Conservation (phyloP, 2,113 vertebrate species). For the Chroicocephalus ridibundus region DNA sequence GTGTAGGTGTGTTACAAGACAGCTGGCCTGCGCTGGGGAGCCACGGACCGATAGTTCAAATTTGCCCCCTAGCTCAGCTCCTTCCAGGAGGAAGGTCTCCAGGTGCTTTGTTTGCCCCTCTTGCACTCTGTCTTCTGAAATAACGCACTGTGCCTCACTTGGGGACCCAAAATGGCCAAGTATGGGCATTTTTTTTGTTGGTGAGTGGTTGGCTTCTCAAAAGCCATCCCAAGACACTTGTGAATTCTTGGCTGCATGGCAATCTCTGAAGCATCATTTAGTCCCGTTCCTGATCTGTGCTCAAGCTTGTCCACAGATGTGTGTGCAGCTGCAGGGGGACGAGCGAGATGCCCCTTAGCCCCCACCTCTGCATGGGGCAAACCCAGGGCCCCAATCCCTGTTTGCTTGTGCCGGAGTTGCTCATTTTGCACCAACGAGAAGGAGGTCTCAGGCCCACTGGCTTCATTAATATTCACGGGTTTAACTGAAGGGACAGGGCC, state of each 20-base stretch:
- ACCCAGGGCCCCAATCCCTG: not conserved
- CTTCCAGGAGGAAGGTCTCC: not conserved
- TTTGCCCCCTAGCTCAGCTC: not conserved
- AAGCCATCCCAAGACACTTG: not conserved
- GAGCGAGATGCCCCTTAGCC: not conserved
- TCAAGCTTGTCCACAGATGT: not conserved
- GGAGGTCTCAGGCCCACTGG: not conserved
- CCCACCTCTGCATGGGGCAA: not conserved
- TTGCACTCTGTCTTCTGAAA: not conserved
- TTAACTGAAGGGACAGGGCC: not conserved
- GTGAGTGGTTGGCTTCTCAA: not conserved
- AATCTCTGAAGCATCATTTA: not conserved
- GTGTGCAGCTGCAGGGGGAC: not conserved
- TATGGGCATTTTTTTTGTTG: not conserved
- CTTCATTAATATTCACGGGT: not conserved
- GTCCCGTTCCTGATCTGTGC: not conserved
- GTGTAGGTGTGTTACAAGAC: not conserved
- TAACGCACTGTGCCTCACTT: accelerated
- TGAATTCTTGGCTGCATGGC: not conserved
- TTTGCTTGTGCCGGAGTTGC: not conserved
- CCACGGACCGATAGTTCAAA: not conserved
- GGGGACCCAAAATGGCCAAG: not conserved
- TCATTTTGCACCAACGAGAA: not conserved
- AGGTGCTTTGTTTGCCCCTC: not conserved
- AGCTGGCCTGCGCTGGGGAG: not conserved